Evolutionary conservation across 2,888 invertebrate genomes (phyloP).

Genomic region (Clitarchus hookeri): DNA sequence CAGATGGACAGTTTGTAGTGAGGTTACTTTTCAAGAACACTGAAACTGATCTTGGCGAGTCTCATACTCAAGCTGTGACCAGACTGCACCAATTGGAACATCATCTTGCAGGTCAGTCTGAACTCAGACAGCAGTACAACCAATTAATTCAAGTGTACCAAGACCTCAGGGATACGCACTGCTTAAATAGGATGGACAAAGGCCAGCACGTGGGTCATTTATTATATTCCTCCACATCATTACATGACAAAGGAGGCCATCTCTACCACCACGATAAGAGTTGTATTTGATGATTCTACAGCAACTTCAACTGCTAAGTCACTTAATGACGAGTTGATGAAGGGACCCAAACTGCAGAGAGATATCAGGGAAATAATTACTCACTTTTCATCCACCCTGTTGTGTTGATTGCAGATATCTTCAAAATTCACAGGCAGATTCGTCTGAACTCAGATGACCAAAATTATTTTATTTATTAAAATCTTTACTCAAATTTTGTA

Average conservation of each 20-base stretch:
- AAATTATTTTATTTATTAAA: too few species aligned
- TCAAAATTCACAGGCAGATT: too few species aligned
- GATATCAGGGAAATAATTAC: too few species aligned
- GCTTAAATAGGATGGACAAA: not conserved
- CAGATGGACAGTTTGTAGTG: not conserved
- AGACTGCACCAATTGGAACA: not conserved
- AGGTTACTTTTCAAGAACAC: not conserved
- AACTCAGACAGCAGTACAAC: not conserved
- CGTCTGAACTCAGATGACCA: too few species aligned
- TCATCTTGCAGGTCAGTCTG: not conserved
- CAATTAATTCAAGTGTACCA: not conserved
- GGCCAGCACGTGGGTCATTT: not conserved
- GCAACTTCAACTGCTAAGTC: too few species aligned
- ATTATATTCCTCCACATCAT: not conserved
- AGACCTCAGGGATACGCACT: not conserved
- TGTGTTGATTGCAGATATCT: too few species aligned
- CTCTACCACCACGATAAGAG: too few species aligned
- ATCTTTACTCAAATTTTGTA: too few species aligned
- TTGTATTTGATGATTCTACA: too few species aligned
- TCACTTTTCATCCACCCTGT: too few species aligned
- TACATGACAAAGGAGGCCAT: not conserved
- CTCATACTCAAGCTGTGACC: not conserved
- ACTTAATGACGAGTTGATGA: too few species aligned
- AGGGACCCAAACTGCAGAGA: too few species aligned
- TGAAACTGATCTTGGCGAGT: not conserved